Evolutionary conservation across 2,888 invertebrate species (phyloP), one percentile per base, ranked within the genome.

Genomic region (Petrolisthes cinctipes): DNA sequence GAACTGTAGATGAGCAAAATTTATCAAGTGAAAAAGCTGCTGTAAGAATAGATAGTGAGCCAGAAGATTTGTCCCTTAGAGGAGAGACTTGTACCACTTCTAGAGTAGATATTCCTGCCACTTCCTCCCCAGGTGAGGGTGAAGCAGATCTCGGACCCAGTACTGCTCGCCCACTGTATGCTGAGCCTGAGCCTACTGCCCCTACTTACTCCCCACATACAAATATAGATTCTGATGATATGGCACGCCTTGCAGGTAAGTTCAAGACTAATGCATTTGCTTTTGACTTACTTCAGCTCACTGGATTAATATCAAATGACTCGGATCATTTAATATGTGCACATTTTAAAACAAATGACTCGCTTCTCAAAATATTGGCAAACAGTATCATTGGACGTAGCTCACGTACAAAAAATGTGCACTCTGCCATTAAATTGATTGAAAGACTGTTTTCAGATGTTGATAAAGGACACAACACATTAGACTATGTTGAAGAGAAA

Each of bases 151-250:
- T 81, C 37, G 84, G 83, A 23, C 80, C 87, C 61, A 88, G 87
- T 88, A 88, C 87, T 81, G 87, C 87, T 53, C 87, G 87, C 80
- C 87, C 87, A 73, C 73, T 88, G 87, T 88, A 84, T 84, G 87
- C 87, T 54, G 87, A 84, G 54, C 87, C 87, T 51, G 57, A 79
- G 17, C 87, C 87, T 73, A 53, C 86, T 53, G 23, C 71, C 51
- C 76, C 61, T 78, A 78, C 54, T 54, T 76, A 75, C 57, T 11
- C 57, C 78, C 5, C 75, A 20, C 68, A 79, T 53, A 5, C 79
- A 78, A 57, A 37, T 81, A 78, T 78, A 85, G 88, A 85, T 71
- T 68, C 73, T 53, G 84, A 82, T 57, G 82, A 88, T 37, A 57
- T 82, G 82, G 85, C 73, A 56, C 76, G 61, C 66, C 88, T 88